Evolutionary conservation across 2,797 vertebrate genomes (phyloP), one percentile per base, ranked within the genome.

Genomic region (Cephalopachus bancanus): DNA sequence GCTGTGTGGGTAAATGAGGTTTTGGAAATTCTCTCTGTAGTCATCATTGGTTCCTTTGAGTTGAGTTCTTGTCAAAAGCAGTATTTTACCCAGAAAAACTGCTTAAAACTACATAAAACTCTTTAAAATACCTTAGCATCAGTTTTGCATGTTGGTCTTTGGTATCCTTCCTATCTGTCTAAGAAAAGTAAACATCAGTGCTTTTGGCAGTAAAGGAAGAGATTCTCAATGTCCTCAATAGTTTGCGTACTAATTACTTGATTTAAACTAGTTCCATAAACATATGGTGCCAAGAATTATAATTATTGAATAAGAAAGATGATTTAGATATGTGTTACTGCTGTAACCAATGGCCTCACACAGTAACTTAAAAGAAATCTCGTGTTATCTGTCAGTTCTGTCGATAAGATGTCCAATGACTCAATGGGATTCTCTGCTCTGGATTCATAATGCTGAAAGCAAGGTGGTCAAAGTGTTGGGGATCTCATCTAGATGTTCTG

Each of bases 281-380:
- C 60, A 8, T 37, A 30, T 44, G 20, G 6, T 5, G 8, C 7
- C 5, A 2, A 44, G 1, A 33, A 10, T 17, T 11, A 8, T 16
- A 30, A 33, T 49, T 37, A 22, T 1, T 1, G 55, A 87, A 59
- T 19, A 33, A 65, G 28, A 60, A 37, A 14, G 78, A 51, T n/a
- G 24, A 1, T 20, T 5, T 5, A 78, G 1, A 0, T 33, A 8
- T 15, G 0, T 24, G 37, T 7, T 1, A 26, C 10, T 17, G 10
- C 1, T 16, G 1, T 33, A 10, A 62, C n/a, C 74, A 53, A 24
- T 10, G 19, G 26, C 1, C 0, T 0, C 12, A 12, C 6, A 19
- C 7, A 12, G 7, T 0, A 15, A 7, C 7, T 64, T 19, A 1
- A 5, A 16, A 49, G 6, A 24, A 33, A n/a, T 8, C 10, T 7